Conservation (phyloP, 2,797 vertebrate genomes). For the Thamnophis elegans region DNA sequence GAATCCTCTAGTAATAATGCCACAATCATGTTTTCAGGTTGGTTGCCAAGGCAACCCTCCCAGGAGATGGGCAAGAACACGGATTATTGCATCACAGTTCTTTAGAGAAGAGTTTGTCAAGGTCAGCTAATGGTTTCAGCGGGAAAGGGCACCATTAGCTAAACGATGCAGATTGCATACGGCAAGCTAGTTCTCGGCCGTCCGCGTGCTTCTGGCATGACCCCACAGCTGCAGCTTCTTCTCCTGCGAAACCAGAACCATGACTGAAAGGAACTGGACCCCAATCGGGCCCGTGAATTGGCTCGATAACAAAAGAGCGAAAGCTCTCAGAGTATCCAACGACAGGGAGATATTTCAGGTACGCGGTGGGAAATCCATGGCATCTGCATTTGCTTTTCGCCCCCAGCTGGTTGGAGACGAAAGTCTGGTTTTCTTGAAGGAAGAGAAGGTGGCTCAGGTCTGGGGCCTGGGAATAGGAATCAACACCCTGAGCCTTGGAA, state of each 20-base stretch:
- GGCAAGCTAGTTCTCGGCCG: not conserved
- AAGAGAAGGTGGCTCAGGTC: not conserved
- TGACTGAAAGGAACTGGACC: not conserved
- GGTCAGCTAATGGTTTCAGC: not conserved
- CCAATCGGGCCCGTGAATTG: conserved; percentile 9
- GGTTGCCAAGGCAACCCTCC: conserved; percentile 1
- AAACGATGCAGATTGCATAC: not conserved
- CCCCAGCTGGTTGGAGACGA: not conserved
- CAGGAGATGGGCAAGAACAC: not conserved
- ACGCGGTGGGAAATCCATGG: not conserved
- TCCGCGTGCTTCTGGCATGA: not conserved
- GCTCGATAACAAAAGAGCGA: conserved; percentile 42
- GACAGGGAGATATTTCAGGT: conserved; percentile 45
- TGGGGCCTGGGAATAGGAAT: too few species aligned
- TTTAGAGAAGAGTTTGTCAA: not conserved
- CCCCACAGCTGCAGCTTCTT: not conserved
- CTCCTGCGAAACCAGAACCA: not conserved
- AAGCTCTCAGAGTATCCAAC: conserved; percentile 33
- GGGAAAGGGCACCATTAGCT: rapidly evolving
- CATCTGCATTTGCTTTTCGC: not conserved
- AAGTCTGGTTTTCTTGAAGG: not conserved
- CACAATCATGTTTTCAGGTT: not conserved
- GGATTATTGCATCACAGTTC: conserved; percentile 15
- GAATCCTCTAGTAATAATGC: not conserved
- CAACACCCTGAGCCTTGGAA: not conserved